phyloP scores from a whole-genome alignment of 2,113 vertebrate genomes.

The Odocoileus virginianus region DNA sequence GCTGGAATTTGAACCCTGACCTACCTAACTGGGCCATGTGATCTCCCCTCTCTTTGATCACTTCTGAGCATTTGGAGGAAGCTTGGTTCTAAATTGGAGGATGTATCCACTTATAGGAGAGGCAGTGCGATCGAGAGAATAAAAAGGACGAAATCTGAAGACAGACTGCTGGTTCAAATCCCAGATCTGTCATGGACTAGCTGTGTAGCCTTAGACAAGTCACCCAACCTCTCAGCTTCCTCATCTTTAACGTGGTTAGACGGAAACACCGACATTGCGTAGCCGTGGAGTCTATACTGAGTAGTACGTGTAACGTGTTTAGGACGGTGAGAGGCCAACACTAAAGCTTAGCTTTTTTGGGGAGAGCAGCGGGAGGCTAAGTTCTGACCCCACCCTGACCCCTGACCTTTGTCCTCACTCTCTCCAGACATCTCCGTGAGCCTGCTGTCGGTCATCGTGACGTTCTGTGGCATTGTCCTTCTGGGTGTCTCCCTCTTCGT shows the following conservation, averaged over 20 bases:
- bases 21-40: not conserved
- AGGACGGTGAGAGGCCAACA: not conserved
- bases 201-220: not conserved
- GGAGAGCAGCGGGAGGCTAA: not conserved
- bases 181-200: not conserved
- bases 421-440: conserved; percentile 92
- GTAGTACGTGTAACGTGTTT: accelerated
- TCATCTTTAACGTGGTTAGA: not conserved
- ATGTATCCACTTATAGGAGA: not conserved
- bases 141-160: not conserved
- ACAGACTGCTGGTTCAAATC: not conserved
- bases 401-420: conserved; percentile 20
- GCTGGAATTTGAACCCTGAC: not conserved
- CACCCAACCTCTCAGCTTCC: not conserved
- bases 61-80: not conserved
- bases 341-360: not conserved
- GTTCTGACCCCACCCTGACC: not conserved
- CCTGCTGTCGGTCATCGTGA: conserved; percentile 93
- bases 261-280: accelerated
- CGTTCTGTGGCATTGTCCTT: conserved; percentile 93
- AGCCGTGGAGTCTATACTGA: not conserved
- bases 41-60: not conserved
- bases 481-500: conserved; percentile 95
- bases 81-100: not conserved
- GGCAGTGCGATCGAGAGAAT: not conserved